These are phyloP conservation scores for Chascanopsetta lugubris DNA, from an alignment of 2,113 vertebrate genomes.

Conservation along the genomic window DNA sequence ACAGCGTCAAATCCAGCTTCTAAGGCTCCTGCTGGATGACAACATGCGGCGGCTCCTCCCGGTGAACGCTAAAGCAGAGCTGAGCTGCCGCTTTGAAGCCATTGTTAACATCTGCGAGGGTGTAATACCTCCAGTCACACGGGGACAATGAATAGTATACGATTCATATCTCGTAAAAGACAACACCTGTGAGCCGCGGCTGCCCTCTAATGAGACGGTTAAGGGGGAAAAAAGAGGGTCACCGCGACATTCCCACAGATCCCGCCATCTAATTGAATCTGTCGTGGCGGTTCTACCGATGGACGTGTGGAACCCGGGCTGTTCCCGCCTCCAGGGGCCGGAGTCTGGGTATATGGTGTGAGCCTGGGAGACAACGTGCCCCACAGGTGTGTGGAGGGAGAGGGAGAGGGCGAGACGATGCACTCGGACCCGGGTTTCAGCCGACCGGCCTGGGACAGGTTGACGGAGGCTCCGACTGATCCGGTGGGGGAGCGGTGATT, in stretches of 20 bases:
- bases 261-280: slow-evolving; percentile 61
- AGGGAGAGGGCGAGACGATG: slow-evolving; percentile 57
- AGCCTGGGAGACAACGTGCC: slow-evolving; percentile 59
- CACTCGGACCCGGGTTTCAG: slow-evolving; percentile 65
- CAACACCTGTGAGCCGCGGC: slow-evolving; percentile 46
- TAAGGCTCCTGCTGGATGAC: slow-evolving; percentile 45
- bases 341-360: slow-evolving; percentile 25
- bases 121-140: slow-evolving; percentile 54
- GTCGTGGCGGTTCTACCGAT: slow-evolving; percentile 62
- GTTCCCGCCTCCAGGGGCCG: slow-evolving; percentile 27
- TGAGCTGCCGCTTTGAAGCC: slow-evolving; percentile 60
- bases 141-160: slow-evolving; percentile 50
- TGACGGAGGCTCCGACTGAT: slow-evolving; percentile 68
- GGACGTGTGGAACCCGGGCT: slow-evolving; percentile 44
- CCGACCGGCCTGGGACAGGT: slow-evolving; percentile 56
- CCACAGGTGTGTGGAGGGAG: slow-evolving; percentile 65
- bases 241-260: slow-evolving; percentile 32
- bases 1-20: slow-evolving; percentile 47
- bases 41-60: slow-evolving; percentile 35
- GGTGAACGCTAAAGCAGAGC: slow-evolving; percentile 61
- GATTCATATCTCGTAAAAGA: slow-evolving; percentile 64
- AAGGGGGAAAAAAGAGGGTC: neutral
- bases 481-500: slow-evolving; percentile 65
- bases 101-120: slow-evolving; percentile 51
- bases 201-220: neutral